Conservation (phyloP, 2,888 invertebrate genomes). For the Xanthia icteritia region DNA sequence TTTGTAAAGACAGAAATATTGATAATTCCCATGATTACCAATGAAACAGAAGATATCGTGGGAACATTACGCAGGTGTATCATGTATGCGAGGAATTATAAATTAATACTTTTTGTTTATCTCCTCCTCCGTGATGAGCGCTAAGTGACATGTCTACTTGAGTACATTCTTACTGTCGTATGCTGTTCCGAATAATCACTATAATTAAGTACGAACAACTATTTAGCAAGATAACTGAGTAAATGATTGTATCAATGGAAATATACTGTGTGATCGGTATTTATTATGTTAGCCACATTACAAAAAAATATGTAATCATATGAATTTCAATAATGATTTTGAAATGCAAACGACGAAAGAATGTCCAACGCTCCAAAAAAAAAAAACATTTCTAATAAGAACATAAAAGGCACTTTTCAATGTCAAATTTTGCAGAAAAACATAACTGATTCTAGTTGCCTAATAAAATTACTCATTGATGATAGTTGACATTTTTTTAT, state of each 20-base stretch:
- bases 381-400: too few species aligned
- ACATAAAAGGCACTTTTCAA: too few species aligned
- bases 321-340: neutral
- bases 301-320: neutral
- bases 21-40: conserved; percentile 82
- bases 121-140: conserved; percentile 42
- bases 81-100: conserved; percentile 72
- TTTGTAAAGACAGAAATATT: conserved; percentile 70
- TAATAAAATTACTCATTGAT: neutral
- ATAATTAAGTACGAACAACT: conserved; percentile 44
- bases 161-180: conserved; percentile 54
- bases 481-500: too few species aligned
- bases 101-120: conserved; percentile 72
- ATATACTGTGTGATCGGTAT: conserved; percentile 3
- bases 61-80: conserved; percentile 83
- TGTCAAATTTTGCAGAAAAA: too few species aligned
- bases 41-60: conserved; percentile 80
- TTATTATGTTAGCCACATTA: neutral
- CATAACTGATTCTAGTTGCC: too few species aligned
- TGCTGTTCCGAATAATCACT: conserved; percentile 34
- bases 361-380: too few species aligned
- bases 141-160: conserved; percentile 60
- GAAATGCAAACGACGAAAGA: neutral
- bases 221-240: conserved; percentile 23
- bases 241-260: conserved; percentile 18